Percentiles rank a stretch among this genome's conserved stretches.
These are phyloP conservation scores for Drosophila bunnanda DNA, from an alignment of 2,888 invertebrate species.

Conservation along the genomic window DNA sequence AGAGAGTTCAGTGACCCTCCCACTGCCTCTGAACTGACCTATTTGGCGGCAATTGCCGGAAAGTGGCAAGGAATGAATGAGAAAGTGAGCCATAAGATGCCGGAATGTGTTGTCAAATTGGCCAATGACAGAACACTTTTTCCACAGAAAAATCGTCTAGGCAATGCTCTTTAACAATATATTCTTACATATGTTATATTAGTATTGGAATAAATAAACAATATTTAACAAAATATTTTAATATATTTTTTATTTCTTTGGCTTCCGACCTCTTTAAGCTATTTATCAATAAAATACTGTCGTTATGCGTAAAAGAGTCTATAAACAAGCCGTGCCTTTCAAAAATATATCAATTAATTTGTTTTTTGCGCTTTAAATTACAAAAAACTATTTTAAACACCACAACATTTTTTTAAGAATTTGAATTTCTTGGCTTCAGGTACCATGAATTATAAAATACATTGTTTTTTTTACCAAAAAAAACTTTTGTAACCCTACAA, in stretches of 20 bases:
- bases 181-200: background rate
- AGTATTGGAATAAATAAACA: background rate
- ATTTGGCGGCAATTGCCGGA: conserved; percentile 43
- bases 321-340: too few relatives aligned
- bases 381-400: too few relatives aligned
- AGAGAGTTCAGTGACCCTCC: conserved; percentile 41
- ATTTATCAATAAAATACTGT: too few relatives aligned
- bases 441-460: too few relatives aligned
- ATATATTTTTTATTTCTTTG: too few relatives aligned
- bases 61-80: conserved; percentile 12
- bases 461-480: background rate
- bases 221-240: background rate
- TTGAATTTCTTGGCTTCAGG: too few relatives aligned
- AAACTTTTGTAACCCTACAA: background rate
- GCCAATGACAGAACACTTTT: conserved; percentile 6
- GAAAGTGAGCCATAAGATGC: conserved; percentile 29
- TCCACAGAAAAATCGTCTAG: background rate
- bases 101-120: conserved; percentile 3
- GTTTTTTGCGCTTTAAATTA: too few relatives aligned
- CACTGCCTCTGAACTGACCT: conserved; percentile 43
- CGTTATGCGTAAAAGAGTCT: too few relatives aligned
- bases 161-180: background rate
- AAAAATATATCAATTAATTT: too few relatives aligned
- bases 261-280: too few relatives aligned
- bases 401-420: too few relatives aligned